These are phyloP conservation scores for Bombus superbus DNA, from an alignment of 1,140 invertebrate genomes.

Conservation along the genomic window DNA sequence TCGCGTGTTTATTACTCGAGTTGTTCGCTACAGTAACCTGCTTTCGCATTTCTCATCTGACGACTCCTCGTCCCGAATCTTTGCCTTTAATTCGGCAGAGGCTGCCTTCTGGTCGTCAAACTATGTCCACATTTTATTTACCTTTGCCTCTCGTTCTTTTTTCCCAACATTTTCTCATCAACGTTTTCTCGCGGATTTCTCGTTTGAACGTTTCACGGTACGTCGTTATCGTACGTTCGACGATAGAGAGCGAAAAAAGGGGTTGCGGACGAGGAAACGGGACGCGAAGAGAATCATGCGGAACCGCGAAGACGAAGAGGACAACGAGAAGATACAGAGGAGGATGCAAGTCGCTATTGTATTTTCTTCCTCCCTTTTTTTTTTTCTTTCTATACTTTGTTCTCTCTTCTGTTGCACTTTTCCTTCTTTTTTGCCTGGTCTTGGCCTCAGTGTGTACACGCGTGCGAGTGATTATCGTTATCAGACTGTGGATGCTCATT, in stretches of 20 bases:
- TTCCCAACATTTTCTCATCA: neutral
- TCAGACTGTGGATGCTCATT: too few relatives aligned
- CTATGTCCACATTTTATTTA: conserved; percentile 37
- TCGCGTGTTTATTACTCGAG: neutral
- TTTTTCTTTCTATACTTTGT: neutral
- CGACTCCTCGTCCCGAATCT: neutral
- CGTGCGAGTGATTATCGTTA: neutral
- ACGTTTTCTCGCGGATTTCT: neutral
- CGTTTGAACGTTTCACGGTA: conserved; percentile 33
- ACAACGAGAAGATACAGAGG: conserved; percentile 31
- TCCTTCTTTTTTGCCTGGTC: neutral
- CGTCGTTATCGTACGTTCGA: conserved; percentile 52
- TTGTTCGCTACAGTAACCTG: neutral
- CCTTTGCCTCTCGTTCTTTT: neutral
- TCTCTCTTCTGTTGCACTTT: neutral
- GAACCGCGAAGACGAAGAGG: conserved; percentile 22
- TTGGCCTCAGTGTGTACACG: neutral
- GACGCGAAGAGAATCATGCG: conserved; percentile 5
- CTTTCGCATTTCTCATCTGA: neutral
- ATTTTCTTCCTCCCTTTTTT: neutral
- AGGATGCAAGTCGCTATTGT: neutral
- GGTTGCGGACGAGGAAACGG: conserved; percentile 22
- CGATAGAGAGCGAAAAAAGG: conserved; percentile 43
- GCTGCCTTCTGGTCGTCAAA: conserved; percentile 58
- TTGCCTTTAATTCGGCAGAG: conserved; percentile 57